Base-by-base conservation (phyloP, 2,797 vertebrate genomes). In the Chloroceryle amazona region DNA sequence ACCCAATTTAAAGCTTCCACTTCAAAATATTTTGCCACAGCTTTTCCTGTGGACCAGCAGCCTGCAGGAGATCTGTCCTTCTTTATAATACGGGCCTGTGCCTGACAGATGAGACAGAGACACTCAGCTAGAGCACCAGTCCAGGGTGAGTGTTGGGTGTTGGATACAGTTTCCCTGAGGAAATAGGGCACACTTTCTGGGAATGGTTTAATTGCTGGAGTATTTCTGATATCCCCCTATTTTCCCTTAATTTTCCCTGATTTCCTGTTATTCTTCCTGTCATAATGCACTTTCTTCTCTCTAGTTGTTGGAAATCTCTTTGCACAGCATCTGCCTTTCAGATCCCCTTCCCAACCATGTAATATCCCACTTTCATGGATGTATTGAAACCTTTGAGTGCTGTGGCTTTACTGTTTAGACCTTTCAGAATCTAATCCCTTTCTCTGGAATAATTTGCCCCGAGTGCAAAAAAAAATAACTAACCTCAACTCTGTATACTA, bases 401-500 rank as follows among this genome's bases (percentile, higher is more conserved):
- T 16, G 4, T 21, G 31, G 35, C 4, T 79, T 66, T 31, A 9
- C 11, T 60, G 3, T 22, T 42, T 20, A 21, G 23, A 21, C 4
- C 13, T 72, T 46, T 55, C 70, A 60, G 28, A 14, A 10, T 35
- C 42, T 54, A 35, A 54, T 72, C 33, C 11, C 25, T 68, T 52
- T 47, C 57, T 82, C 58, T 62, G n/a, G 16, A 57, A 52, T 63
- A 80, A 54, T 52, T 67, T 82, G 12, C 33, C 29, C 11, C 26
- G 46, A 60, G 11, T 6, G 6, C 33, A 57, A 68, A 74, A 31
- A 33, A 33, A 68, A 61, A 37, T 17, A 18, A 22, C 39, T 28
- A 47, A 41, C 49, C 51, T 65, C 29, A 46, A 1, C 14, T 12
- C 49, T 0, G 0, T 13, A 28, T n/a, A 11, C 21, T 26, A 23